phyloP scores from a whole-genome alignment of 2,797 vertebrate species.

The Phoeniculus purpureus region DNA sequence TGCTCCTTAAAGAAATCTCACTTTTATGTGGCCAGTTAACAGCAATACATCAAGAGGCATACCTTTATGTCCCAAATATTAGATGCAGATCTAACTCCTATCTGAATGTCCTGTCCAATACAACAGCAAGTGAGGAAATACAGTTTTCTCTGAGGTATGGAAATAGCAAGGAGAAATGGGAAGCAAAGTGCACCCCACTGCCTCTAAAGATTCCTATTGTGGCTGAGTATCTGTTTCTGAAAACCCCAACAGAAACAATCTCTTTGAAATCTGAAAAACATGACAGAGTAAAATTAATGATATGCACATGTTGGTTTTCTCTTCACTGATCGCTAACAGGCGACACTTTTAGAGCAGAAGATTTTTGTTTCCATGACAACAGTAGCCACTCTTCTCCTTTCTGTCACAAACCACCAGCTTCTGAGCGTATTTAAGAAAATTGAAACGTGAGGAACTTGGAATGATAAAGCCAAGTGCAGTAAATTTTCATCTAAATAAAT shows the following conservation, averaged over 20 bases:
- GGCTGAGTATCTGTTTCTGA: not conserved
- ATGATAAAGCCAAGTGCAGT: conserved; percentile 70
- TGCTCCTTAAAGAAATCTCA: not conserved
- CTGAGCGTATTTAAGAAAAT: conserved; percentile 73
- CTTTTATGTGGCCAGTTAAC: conserved; percentile 9
- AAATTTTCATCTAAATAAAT: conserved; percentile 74
- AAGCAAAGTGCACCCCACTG: not conserved
- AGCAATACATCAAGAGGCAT: not conserved
- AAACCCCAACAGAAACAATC: not conserved
- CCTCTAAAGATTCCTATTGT: not conserved
- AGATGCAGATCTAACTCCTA: conserved; percentile 20
- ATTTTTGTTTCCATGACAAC: conserved; percentile 80
- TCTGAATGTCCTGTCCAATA: conserved; percentile 20
- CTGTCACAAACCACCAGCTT: conserved; percentile 66
- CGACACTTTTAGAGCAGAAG: conserved; percentile 70
- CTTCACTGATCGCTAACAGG: conserved; percentile 65
- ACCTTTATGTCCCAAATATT: not conserved
- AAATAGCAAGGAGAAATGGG: not conserved
- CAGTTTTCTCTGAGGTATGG: not conserved
- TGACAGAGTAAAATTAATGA: conserved; percentile 55
- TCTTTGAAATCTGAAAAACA: conserved; percentile 11
- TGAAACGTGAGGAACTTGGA: conserved; percentile 69
- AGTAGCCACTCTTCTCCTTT: conserved; percentile 63
- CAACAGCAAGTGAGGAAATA: not conserved
- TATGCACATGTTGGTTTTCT: conserved; percentile 37